Base-by-base conservation (phyloP, 30 jellyfish, hydroid and myxozoan species). In the Morbakka virulenta region DNA sequence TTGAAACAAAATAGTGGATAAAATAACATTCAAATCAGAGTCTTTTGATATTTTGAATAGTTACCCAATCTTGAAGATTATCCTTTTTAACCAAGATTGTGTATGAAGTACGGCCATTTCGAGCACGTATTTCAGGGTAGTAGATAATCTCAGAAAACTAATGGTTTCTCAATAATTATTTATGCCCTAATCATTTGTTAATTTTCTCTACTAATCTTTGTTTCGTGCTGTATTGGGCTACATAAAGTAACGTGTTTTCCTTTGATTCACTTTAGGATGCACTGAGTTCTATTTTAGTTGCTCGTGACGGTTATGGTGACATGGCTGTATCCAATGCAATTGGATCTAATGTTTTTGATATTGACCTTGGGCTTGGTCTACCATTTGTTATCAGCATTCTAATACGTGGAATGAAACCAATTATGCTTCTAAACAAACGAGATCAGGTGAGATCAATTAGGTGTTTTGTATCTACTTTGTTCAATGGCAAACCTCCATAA, bases 321-420 rank as follows among this genome's bases (percentile, higher is more conserved):
- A 91, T 91, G 98, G 98, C 98, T 11, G 98, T 91, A 25, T 91
- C 98, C 2, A 91, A 91, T 61, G 98, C 98, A 3, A 91, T 91
- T 48, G 98, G 98, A 0, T 91, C 98, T 3, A 91, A 91, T 41
- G 96, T 91, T 3, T 91, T 91, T 65, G 98, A 91, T 62, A 83
- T 91, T 50, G 96, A 91, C 41, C 67, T 91, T 35, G 98, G 98
- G 13, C 74, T 91, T 27, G 98, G 98, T 4, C 73, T 91, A 23
- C 98, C 98, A 2, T 91, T 91, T 65, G 92, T 84, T 51, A 91
- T 91, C 64, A 91, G 96, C 68, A 84, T 79, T 28, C 87, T 91
- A 32, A 65, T 91, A 47, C 75, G 96, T 32, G 57, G 70, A 12
- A 64, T 79, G 82, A 80, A 91, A 57, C 98, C 98, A 13, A 71